Percentiles rank a stretch among this genome's conserved stretches.
Evolutionary conservation across 2,888 invertebrate genomes (phyloP).

Genomic region (Chloroclysta siterata): DNA sequence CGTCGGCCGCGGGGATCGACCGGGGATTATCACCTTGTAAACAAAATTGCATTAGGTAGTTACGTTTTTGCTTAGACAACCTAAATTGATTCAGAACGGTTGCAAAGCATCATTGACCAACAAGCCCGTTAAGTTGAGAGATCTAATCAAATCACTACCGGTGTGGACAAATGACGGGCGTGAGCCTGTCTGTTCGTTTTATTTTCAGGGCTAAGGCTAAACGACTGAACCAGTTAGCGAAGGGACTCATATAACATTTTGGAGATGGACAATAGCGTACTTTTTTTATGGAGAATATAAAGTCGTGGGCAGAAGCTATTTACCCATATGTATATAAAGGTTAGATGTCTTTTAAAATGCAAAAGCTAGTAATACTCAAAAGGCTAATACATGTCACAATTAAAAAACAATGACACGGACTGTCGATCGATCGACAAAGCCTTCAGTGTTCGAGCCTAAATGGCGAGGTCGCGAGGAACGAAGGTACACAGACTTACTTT

Average conservation of each 20-base stretch:
- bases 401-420: conserved; percentile 48
- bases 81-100: conserved; percentile 27
- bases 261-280: background rate
- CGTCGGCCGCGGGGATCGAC: conserved; percentile 59
- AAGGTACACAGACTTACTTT: conserved; percentile 49
- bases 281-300: background rate
- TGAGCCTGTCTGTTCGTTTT: conserved; percentile 7
- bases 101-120: conserved; percentile 26
- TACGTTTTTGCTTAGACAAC: conserved; percentile 52
- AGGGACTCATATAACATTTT: background rate
- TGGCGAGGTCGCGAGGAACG: conserved; percentile 49
- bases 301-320: background rate
- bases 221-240: background rate
- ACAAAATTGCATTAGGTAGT: conserved; percentile 74
- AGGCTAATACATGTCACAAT: conserved; percentile 36
- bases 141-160: conserved; percentile 7
- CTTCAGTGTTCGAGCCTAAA: conserved; percentile 47
- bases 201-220: background rate
- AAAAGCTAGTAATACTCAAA: conserved; percentile 3
- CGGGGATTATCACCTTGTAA: conserved; percentile 79
- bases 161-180: conserved; percentile 3
- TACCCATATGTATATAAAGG: background rate
- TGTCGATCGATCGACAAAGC: conserved; percentile 48
- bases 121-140: conserved; percentile 1
- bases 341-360: background rate